A percentile compares a stretch with the other conserved stretches of the same genome.
Conservation (phyloP, 2,888 invertebrate genomes). For the Scaptomyza reducta region DNA sequence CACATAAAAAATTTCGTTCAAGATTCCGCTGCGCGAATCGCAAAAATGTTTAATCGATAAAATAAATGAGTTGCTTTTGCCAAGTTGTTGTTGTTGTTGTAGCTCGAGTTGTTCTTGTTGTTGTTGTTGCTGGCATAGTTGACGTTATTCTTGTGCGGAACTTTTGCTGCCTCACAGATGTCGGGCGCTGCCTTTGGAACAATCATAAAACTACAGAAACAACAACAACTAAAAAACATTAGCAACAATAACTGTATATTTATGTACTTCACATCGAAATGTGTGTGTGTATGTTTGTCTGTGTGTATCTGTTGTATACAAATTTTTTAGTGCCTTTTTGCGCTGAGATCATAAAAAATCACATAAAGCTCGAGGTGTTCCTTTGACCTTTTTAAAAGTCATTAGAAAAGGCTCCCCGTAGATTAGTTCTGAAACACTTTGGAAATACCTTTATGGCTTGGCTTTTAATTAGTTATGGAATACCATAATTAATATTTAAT, state of each 20-base stretch:
- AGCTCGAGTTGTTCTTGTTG: conserved; percentile 27
- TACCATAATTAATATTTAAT: no score
- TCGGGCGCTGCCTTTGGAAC: conserved; percentile 50
- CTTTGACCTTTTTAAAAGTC: conserved; percentile 2
- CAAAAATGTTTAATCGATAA: conserved; percentile 83
- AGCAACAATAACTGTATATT: conserved; percentile 54
- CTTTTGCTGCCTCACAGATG: conserved; percentile 56
- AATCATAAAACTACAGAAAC: conserved; percentile 52
- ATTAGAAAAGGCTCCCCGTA: not conserved
- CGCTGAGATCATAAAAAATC: conserved; percentile 59
- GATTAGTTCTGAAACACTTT: not conserved
- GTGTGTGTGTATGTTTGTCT: conserved; percentile 2
- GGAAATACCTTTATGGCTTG: not conserved
- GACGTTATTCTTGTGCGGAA: conserved; percentile 70
- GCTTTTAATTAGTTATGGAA: no score
- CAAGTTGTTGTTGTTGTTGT: conserved; percentile 42
- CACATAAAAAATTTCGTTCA: conserved; percentile 63
- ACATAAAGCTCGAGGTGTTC: conserved; percentile 29
- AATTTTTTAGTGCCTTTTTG: conserved; percentile 26
- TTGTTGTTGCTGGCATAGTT: conserved; percentile 59
- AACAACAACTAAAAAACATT: conserved; percentile 27
- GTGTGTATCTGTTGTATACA: conserved; percentile 35
- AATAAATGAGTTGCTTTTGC: conserved; percentile 81
- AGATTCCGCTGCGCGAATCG: conserved; percentile 80
- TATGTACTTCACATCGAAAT: conserved; percentile 56